phyloP scores from a whole-genome alignment of 1,140 invertebrate genomes.

The Trachymyrmex cornetzi region DNA sequence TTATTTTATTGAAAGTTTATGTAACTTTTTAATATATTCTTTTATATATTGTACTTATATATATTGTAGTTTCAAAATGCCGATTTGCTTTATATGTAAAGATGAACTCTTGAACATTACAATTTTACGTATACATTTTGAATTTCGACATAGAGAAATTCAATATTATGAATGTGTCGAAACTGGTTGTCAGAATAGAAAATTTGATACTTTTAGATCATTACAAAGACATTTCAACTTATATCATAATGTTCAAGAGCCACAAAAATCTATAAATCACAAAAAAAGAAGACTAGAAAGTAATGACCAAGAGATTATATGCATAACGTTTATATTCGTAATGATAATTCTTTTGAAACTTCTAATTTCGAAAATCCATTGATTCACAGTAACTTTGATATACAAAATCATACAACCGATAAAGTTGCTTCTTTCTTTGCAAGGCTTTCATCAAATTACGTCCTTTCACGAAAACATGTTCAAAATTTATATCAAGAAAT shows the following conservation, averaged over 20 bases:
- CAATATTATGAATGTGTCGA: not conserved
- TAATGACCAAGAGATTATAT: not conserved
- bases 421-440: not conserved
- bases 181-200: not conserved
- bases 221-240: not conserved
- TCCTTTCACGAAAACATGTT: not conserved
- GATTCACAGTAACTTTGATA: not conserved
- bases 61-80: not conserved
- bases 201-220: not conserved
- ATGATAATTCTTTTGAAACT: no score
- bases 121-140: not conserved
- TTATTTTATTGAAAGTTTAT: no score
- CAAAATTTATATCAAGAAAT: constrained; percentile 12
- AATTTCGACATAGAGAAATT: not conserved
- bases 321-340: no score
- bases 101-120: not conserved
- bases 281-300: not conserved
- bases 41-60: no score
- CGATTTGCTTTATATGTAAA: not conserved
- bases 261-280: not conserved
- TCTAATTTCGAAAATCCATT: not conserved
- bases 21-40: no score
- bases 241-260: not conserved
- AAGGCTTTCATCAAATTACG: not conserved
- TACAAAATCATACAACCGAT: not conserved